Base-by-base conservation (phyloP, 2,113 vertebrate species). In the Thunnus maccoyii region DNA sequence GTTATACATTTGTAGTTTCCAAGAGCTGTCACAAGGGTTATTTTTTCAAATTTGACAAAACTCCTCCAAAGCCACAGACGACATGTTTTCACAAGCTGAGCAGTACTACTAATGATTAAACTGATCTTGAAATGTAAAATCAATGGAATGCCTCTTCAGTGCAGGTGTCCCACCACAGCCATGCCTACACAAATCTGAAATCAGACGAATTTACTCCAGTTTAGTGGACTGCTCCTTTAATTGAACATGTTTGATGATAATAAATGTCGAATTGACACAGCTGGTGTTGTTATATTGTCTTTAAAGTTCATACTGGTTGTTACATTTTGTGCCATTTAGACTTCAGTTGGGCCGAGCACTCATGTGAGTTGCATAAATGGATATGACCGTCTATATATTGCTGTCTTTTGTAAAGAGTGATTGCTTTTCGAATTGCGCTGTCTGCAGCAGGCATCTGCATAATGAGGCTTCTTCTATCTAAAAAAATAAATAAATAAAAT, bases 401-500 rank as follows among this genome's bases (percentile, higher is more conserved):
- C 82, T 77, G 71, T 76, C 83, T 90, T 91, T 84, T 65, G 52
- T 83, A 78, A 79, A 88, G 76, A 85, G 66, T 22, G 75, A 90
- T 88, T 92, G 92, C 90, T 84, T 93, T 90, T 89, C 32, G 83
- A 91, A 92, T 75, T 22, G 80, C 65, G 57, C 83, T 74, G 86
- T 82, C 65, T 82, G 70, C 87, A 63, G 83, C 80, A 62, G 71
- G 18, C 76, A 70, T 86, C 86, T 86, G 84, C 88, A 91, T 88
- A 89, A 91, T 91, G 86, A 78, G 76, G 51, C 81, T 69, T 80
- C 72, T 83, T 81, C 78, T 69, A 82, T 73, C 72, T 83, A 32
- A 15, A 76, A 78, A 80, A 83, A 76, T 20, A 63, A 89, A 76
- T 20, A 63, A 89, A 85, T 52, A 76, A 50, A 54, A 80, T 46